Evolutionary conservation across 2,113 vertebrate species (phyloP).

Genomic region (Murina feae): DNA sequence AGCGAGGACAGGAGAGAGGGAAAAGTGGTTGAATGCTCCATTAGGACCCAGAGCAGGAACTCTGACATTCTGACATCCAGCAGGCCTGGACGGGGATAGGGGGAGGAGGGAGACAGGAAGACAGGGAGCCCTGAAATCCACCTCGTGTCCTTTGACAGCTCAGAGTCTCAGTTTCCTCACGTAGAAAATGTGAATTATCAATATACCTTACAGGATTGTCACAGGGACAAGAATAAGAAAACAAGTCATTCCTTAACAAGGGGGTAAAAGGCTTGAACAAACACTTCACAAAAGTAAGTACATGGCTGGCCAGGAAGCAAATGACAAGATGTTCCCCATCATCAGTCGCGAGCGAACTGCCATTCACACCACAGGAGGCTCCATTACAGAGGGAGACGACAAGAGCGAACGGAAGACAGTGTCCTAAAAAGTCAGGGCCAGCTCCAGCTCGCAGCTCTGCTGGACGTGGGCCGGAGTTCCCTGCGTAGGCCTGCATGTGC

Average conservation of each 20-base stretch:
- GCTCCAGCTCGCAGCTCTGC: neutral
- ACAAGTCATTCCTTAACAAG: neutral
- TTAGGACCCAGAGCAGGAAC: fast-evolving
- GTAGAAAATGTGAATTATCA: neutral
- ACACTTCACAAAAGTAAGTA: neutral
- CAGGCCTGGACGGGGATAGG: neutral
- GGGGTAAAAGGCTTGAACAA: neutral
- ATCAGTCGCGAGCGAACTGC: neutral
- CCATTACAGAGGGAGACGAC: neutral
- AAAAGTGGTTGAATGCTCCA: neutral
- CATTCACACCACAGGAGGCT: too few species aligned
- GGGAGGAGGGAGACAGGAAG: neutral
- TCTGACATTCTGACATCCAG: too few species aligned
- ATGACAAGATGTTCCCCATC: neutral
- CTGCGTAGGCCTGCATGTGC: fast-evolving
- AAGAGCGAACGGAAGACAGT: neutral
- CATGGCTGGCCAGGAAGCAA: neutral
- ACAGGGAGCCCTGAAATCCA: neutral
- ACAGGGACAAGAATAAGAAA: neutral
- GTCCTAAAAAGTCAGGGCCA: neutral
- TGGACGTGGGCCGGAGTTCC: neutral
- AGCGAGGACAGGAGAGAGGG: fast-evolving
- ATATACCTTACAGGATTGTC: neutral
- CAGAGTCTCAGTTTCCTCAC: neutral
- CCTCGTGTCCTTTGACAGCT: neutral